These are phyloP conservation scores for Agapornis roseicollis DNA, from an alignment of 2,113 vertebrate species.

Conservation along the genomic window DNA sequence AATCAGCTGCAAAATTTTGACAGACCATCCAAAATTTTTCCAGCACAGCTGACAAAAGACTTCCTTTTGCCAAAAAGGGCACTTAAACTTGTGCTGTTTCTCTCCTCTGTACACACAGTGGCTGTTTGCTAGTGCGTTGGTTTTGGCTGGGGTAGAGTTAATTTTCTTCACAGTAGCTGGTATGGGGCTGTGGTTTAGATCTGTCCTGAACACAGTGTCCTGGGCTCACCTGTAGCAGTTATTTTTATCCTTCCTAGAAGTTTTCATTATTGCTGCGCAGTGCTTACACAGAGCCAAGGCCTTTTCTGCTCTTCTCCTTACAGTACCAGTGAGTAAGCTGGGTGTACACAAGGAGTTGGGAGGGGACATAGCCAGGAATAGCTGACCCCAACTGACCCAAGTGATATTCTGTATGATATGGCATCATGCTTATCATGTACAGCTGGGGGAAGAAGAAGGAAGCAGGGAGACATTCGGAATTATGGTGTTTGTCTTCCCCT, in stretches of 20 bases:
- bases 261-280: not conserved
- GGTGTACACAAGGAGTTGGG: not conserved
- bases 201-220: not conserved
- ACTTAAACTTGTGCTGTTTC: not conserved
- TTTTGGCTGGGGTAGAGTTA: not conserved
- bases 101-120: not conserved
- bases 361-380: not conserved
- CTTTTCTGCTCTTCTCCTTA: not conserved
- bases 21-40: not conserved
- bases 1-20: not conserved
- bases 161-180: not conserved
- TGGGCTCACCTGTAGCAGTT: not conserved
- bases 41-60: not conserved
- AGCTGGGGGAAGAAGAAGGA: not conserved
- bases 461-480: not conserved
- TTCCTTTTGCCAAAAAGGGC: not conserved
- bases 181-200: not conserved
- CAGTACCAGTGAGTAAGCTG: not conserved
- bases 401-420: not conserved
- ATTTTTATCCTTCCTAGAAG: not conserved
- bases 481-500: not conserved
- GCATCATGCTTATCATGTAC: not conserved
- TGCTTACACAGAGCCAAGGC: not conserved
- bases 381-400: not conserved
- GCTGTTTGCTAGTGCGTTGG: not conserved